Evolutionary conservation across 2,113 vertebrate genomes (phyloP).

Genomic region (Centropristis striata): DNA sequence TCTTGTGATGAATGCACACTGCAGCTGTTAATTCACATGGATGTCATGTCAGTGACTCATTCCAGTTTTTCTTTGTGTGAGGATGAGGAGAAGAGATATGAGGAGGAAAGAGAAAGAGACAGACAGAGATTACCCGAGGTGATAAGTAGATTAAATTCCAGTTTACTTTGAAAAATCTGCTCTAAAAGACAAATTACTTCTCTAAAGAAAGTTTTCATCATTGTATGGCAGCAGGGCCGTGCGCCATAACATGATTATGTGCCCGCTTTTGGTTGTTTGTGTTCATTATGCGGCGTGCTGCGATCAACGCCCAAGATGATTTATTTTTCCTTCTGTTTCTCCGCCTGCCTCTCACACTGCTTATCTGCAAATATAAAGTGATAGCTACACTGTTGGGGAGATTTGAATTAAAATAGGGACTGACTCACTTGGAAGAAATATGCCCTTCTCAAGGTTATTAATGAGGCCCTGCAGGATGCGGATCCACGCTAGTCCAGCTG

Average conservation of each 20-base stretch:
- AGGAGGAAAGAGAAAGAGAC: conserved; percentile 7
- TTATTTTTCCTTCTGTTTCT: conserved; percentile 40
- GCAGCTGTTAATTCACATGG: conserved; percentile 49
- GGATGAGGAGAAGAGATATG: not conserved
- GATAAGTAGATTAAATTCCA: conserved; percentile 63
- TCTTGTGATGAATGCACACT: conserved; percentile 33
- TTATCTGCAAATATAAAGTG: conserved; percentile 42
- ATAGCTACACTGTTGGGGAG: conserved; percentile 26
- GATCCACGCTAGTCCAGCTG: conserved; percentile 4
- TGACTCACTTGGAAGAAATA: conserved; percentile 37
- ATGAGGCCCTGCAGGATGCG: conserved; percentile 48
- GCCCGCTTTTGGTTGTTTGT: conserved; percentile 46
- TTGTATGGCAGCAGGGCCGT: conserved; percentile 9
- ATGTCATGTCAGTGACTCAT: conserved; percentile 42
- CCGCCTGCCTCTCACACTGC: conserved; percentile 13
- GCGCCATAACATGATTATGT: conserved; percentile 49
- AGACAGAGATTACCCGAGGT: conserved; percentile 50
- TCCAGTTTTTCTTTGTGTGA: conserved; percentile 4
- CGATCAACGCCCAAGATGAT: conserved; percentile 42
- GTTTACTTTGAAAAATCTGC: conserved; percentile 44
- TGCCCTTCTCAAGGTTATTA: conserved; percentile 40
- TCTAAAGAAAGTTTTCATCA: conserved; percentile 68
- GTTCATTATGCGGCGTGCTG: conserved; percentile 50
- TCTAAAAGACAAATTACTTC: conserved; percentile 61
- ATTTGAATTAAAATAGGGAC: conserved; percentile 45